These are phyloP conservation scores for Drosophila ercepeae DNA, from an alignment of 1,140 invertebrate genomes.

Conservation along the genomic window DNA sequence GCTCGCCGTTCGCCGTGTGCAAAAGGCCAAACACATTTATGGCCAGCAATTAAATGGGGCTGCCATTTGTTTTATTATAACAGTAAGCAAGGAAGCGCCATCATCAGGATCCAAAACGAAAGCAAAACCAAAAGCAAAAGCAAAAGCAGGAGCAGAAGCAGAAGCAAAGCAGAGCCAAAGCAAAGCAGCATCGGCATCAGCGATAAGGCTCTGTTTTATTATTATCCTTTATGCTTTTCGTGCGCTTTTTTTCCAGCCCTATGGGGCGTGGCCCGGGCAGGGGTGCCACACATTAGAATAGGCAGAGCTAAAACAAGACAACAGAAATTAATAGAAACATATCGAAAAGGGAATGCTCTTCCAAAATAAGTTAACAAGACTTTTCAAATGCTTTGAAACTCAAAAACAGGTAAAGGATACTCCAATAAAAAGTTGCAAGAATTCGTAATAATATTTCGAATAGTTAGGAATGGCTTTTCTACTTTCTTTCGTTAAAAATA, in stretches of 20 bases:
- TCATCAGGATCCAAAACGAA: conserved; percentile 40
- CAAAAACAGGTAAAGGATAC: too few species aligned
- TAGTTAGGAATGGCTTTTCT: too few species aligned
- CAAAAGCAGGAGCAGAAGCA: conserved; percentile 3
- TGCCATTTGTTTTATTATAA: conserved; percentile 82
- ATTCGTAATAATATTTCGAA: too few species aligned
- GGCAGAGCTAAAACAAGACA: conserved; percentile 59
- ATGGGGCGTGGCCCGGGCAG: conserved; percentile 30
- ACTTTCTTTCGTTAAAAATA: too few species aligned
- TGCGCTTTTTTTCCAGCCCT: conserved; percentile 36
- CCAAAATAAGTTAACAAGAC: too few species aligned
- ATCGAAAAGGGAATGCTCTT: conserved; percentile 7
- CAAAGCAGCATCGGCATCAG: conserved; percentile 67
- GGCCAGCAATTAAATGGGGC: conserved; percentile 79
- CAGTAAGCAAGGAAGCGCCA: conserved; percentile 66
- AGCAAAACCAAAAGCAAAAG: conserved; percentile 23
- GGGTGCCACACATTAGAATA: conserved; percentile 72
- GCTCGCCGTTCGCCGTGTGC: background rate
- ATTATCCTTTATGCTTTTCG: conserved; percentile 74
- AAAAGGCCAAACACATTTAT: conserved; percentile 76
- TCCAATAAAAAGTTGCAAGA: too few species aligned
- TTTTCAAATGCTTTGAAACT: too few species aligned
- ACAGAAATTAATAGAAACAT: background rate
- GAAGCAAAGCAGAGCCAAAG: conserved; percentile 12
- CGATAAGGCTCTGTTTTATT: conserved; percentile 77